Evolutionary conservation across 2,113 vertebrate genomes (phyloP).

Genomic region (Alligator mississippiensis): DNA sequence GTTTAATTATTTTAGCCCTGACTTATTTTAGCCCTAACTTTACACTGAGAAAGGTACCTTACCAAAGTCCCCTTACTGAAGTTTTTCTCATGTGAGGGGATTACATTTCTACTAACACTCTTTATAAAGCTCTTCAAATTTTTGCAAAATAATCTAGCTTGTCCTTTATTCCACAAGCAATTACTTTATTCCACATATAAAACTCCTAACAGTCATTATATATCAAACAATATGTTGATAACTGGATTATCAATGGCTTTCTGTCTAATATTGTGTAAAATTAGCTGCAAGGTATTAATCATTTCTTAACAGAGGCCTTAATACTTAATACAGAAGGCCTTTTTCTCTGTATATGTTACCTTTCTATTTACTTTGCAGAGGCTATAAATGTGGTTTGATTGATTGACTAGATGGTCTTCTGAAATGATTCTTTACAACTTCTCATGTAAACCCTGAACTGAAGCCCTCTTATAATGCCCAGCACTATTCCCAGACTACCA

Average conservation of each 20-base stretch:
- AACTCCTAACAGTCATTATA: background rate
- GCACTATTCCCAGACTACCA: background rate
- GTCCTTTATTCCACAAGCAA: background rate
- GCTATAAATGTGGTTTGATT: background rate
- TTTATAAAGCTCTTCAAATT: background rate
- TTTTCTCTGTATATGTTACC: background rate
- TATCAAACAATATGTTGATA: background rate
- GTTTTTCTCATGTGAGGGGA: background rate
- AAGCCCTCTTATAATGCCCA: background rate
- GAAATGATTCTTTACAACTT: background rate
- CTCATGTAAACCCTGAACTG: background rate
- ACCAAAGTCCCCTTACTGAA: background rate
- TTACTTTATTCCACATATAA: background rate
- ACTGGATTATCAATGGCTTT: background rate
- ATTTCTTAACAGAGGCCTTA: background rate
- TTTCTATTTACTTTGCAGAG: background rate
- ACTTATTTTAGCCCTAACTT: background rate
- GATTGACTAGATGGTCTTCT: background rate
- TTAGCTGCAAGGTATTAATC: background rate
- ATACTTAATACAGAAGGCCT: background rate
- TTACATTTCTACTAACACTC: background rate
- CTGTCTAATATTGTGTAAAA: background rate
- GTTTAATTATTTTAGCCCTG: background rate
- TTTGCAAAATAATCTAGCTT: background rate
- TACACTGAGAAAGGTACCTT: background rate